Conservation (phyloP, 2,113 vertebrate species). For the Malaclemys terrapin region DNA sequence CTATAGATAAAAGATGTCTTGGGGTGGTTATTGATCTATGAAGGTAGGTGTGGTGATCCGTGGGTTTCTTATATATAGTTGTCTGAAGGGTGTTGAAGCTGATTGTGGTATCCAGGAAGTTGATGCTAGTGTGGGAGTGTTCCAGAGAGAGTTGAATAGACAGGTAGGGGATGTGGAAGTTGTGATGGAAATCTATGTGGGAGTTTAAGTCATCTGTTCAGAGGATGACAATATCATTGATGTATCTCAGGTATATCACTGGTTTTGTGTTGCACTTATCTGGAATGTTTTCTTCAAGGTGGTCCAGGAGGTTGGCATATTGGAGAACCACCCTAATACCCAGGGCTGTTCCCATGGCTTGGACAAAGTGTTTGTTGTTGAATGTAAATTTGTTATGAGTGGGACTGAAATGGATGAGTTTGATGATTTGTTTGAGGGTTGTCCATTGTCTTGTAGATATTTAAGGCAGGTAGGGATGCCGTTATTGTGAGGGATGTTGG, state of each 20-base stretch:
- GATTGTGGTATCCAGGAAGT: not conserved
- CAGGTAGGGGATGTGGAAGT: not conserved
- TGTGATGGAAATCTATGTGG: not conserved
- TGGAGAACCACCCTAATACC: not conserved
- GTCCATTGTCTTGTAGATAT: not conserved
- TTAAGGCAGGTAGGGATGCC: not conserved
- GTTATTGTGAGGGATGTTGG: not conserved
- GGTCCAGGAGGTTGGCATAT: not conserved
- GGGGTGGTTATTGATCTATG: no score
- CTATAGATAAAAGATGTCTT: no score
- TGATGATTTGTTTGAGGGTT: not conserved
- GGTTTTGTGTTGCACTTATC: no score
- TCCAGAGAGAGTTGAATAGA: not conserved
- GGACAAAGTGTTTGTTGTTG: not conserved
- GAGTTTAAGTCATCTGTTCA: not conserved
- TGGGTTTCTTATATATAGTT: no score
- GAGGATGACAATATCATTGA: not conserved
- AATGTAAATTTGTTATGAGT: not conserved
- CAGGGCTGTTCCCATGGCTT: not conserved
- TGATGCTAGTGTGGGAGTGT: not conserved
- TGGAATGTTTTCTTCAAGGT: not conserved
- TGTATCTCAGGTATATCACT: no score
- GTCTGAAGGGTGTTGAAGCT: no score
- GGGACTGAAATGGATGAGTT: not conserved
- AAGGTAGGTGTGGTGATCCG: no score